Conservation (phyloP, 1,140 invertebrate species). For the Caenorhabditis tropicalis region DNA sequence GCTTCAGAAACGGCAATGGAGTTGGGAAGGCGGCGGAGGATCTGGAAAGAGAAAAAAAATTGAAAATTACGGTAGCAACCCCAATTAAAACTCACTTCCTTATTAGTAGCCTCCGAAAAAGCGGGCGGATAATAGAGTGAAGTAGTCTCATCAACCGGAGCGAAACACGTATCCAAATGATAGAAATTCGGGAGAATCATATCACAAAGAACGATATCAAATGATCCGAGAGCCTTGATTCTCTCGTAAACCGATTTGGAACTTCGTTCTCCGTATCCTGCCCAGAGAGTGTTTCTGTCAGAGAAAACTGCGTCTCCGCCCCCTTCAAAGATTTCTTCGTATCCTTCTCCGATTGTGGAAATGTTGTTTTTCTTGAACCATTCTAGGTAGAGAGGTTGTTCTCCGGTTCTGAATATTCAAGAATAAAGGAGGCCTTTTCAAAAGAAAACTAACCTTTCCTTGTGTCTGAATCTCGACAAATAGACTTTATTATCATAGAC, state of each 20-base stretch:
- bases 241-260: slow-evolving; percentile 65
- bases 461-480: slow-evolving; percentile 68
- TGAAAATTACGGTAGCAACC: neutral
- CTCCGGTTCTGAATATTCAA: slow-evolving; percentile 59
- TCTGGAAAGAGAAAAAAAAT: slow-evolving; percentile 56
- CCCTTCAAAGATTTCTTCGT: slow-evolving; percentile 67
- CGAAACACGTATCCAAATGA: slow-evolving; percentile 71
- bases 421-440: too few relatives aligned
- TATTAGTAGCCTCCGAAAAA: slow-evolving; percentile 63
- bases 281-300: slow-evolving; percentile 67
- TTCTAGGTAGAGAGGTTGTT: slow-evolving; percentile 65
- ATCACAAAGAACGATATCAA: slow-evolving; percentile 68
- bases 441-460: slow-evolving; percentile 57
- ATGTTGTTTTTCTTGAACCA: slow-evolving; percentile 69
- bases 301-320: slow-evolving; percentile 70
- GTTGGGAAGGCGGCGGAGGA: slow-evolving; percentile 62
- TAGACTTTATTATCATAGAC: slow-evolving; percentile 67
- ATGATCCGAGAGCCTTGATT: slow-evolving; percentile 62
- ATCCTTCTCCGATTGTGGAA: slow-evolving; percentile 64
- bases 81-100: slow-evolving; percentile 62
- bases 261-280: slow-evolving; percentile 66
- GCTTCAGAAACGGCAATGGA: slow-evolving; percentile 67
- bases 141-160: slow-evolving; percentile 63
- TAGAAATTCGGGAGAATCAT: slow-evolving; percentile 66
- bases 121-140: slow-evolving; percentile 70